A percentile compares a stretch with the other conserved stretches of the same genome.
These are phyloP conservation scores for Hepsetus odoe DNA, from an alignment of 2,113 vertebrate species.

Conservation along the genomic window DNA sequence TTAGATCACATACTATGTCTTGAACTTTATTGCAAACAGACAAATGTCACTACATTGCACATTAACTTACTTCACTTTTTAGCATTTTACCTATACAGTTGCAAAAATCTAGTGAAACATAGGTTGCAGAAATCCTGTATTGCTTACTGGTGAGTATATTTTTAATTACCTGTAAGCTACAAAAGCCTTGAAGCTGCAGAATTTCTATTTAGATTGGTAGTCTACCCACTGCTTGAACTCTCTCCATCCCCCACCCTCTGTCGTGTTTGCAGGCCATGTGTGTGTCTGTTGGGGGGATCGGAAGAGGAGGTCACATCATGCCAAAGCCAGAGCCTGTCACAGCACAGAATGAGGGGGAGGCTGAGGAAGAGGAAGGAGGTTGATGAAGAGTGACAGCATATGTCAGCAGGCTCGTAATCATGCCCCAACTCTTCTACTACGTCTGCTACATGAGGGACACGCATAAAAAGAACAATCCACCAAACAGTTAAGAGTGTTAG, in stretches of 20 bases:
- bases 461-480: conserved; percentile 25
- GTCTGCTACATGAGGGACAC: conserved; percentile 9
- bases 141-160: not conserved
- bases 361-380: conserved; percentile 16
- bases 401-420: conserved; percentile 25
- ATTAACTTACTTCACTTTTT: too few species aligned
- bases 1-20: too few species aligned
- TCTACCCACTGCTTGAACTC: not conserved
- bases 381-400: conserved; percentile 41
- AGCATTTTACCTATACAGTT: too few species aligned
- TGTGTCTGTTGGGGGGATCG: not conserved
- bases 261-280: conserved; percentile 1
- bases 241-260: not conserved
- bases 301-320: conserved; percentile 45
- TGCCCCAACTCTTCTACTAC: not conserved
- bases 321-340: conserved; percentile 36
- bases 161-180: not conserved
- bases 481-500: not conserved
- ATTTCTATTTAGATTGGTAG: not conserved
- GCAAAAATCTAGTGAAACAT: too few species aligned
- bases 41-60: too few species aligned
- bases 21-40: too few species aligned
- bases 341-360: not conserved
- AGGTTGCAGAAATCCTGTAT: too few species aligned
- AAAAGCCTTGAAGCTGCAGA: too few species aligned